These are phyloP conservation scores for Tylochromis polylepis DNA, from an alignment of 2,113 vertebrate genomes.

Conservation along the genomic window DNA sequence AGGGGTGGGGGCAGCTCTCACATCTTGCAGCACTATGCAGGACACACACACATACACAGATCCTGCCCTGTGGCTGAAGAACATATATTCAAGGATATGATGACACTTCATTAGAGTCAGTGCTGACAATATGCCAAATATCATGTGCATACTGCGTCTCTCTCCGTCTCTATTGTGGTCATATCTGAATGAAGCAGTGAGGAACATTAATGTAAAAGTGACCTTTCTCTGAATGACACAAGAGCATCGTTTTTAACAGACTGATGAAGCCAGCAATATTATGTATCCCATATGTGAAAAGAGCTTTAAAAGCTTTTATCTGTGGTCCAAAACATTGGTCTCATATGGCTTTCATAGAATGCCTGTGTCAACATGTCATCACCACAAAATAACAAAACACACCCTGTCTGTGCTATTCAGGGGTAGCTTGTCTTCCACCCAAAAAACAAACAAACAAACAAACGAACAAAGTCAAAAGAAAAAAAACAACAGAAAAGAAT, in stretches of 20 bases:
- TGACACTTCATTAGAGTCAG: background rate
- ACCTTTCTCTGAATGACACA: background rate
- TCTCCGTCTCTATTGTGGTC: background rate
- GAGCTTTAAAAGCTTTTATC: background rate
- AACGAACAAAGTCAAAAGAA: background rate
- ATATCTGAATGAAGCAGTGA: background rate
- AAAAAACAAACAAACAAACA: background rate
- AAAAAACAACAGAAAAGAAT: conserved; percentile 12
- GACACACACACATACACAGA: background rate
- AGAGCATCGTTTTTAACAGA: background rate
- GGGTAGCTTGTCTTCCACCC: background rate
- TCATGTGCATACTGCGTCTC: background rate
- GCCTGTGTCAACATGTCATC: background rate
- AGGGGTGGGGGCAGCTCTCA: background rate
- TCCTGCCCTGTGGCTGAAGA: background rate
- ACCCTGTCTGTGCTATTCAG: background rate
- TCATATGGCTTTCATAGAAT: conserved; percentile 28
- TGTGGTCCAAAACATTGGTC: conserved; percentile 29
- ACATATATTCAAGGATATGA: background rate
- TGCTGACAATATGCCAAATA: background rate
- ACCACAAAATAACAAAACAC: conserved; percentile 9
- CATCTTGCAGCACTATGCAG: background rate
- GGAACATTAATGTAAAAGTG: background rate
- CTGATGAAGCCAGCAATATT: background rate
- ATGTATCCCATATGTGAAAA: background rate